Evolutionary conservation across 2,113 vertebrate genomes (phyloP).

Genomic region (Ceratotherium simum): DNA sequence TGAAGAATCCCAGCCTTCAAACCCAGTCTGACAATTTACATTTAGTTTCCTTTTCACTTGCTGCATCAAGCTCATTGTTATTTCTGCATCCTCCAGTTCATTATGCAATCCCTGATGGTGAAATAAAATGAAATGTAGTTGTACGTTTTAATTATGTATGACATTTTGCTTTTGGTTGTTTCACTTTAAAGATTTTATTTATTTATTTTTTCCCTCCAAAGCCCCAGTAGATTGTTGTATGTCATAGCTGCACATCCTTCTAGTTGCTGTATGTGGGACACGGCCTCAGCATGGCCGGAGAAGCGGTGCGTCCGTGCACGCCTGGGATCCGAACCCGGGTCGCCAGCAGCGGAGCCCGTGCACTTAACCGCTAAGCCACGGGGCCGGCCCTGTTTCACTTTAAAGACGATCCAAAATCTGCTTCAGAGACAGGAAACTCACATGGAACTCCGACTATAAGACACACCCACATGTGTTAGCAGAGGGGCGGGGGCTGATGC

Average conservation of each 20-base stretch:
- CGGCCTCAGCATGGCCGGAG: too few relatives aligned
- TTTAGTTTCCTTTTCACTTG: slow-evolving; percentile 68
- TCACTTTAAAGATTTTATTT: slow-evolving; percentile 52
- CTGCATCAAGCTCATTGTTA: slow-evolving; percentile 44
- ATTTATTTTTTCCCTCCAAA: too few relatives aligned
- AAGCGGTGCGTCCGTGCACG: too few relatives aligned
- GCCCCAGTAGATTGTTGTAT: too few relatives aligned
- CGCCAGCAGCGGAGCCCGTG: too few relatives aligned
- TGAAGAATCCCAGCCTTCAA: neutral
- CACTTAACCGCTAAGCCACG: too few relatives aligned
- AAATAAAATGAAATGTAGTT: slow-evolving; percentile 26
- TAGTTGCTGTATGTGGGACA: too few relatives aligned
- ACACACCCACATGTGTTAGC: accelerated
- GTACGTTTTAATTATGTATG: neutral
- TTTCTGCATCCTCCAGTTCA: neutral
- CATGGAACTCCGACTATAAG: neutral
- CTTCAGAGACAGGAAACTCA: neutral
- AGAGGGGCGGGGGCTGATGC: neutral
- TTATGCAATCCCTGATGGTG: neutral
- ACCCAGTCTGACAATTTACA: neutral
- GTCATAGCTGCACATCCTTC: too few relatives aligned
- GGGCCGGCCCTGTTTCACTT: slow-evolving; percentile 68
- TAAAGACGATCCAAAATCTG: neutral
- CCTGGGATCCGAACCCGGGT: too few relatives aligned
- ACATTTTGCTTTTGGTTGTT: slow-evolving; percentile 16